phyloP scores from a whole-genome alignment of 2,888 invertebrate species.

The Artemia sinica region DNA sequence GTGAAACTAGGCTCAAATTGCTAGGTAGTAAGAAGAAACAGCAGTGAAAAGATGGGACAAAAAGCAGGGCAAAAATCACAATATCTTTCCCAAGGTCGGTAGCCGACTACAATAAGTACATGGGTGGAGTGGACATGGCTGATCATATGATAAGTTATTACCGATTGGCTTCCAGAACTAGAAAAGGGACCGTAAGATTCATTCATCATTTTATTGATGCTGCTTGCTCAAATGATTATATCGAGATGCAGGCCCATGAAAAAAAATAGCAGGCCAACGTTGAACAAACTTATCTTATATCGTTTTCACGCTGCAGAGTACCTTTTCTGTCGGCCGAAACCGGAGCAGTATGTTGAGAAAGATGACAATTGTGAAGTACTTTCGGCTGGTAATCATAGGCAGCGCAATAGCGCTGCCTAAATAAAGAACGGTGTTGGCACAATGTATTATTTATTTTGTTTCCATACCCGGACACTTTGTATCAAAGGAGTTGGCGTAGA shows the following conservation, averaged over 20 bases:
- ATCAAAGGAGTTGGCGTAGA: too few species aligned
- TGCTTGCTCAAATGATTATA: neutral
- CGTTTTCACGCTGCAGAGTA: neutral
- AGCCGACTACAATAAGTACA: constrained; percentile 28
- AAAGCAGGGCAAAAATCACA: constrained; percentile 23
- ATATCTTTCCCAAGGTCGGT: constrained; percentile 28
- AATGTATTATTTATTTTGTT: too few species aligned
- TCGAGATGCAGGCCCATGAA: constrained; percentile 1
- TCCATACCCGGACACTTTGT: too few species aligned
- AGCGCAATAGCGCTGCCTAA: too few species aligned
- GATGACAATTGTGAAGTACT: too few species aligned
- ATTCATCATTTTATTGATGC: constrained; percentile 24
- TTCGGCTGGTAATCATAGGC: too few species aligned
- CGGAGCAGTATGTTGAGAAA: too few species aligned
- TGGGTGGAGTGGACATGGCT: constrained; percentile 27
- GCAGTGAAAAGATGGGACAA: constrained; percentile 25
- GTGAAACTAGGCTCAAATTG: constrained; percentile 14
- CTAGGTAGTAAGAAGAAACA: constrained; percentile 26
- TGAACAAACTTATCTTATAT: neutral
- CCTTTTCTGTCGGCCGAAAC: neutral
- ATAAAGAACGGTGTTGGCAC: too few species aligned
- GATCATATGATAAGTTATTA: constrained; percentile 29
- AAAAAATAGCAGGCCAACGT: neutral
- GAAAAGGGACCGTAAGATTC: constrained; percentile 29
- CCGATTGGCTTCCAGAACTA: constrained; percentile 27